Evolutionary conservation across 2,113 vertebrate species (phyloP), one percentile per base, ranked within the genome.

Genomic region (Lampris megalopsis): DNA sequence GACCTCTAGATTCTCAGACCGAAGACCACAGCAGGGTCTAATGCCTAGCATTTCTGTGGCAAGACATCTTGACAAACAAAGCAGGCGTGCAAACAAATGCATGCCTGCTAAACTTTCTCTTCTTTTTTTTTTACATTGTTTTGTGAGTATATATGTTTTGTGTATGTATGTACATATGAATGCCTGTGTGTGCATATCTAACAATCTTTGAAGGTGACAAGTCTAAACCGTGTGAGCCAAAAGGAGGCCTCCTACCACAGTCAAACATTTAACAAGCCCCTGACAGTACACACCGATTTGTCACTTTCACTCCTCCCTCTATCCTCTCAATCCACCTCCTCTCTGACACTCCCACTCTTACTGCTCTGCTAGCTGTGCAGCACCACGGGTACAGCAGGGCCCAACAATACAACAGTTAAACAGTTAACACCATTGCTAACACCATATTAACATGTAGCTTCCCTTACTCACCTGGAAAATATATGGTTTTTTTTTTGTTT

Each of bases 61-160:
- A 92, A 92, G 91, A 90, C 92, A 92, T 93, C 92, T 94, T 91
- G 77, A 64, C 61, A 91, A 91, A 94, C 86, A 88, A 49, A 10
- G 11, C 6, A 24, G 78, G 61, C 77, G 68, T 24, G n/a, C 64
- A 70, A 9, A 79, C 77, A 64, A 60, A 71, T 48, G 52, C 64
- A 64, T 58, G 48, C 43, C 9, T 7, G 38, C 54, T 24, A 36
- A 6, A 67, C 53, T 36, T 63, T 9, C 48, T 52, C 64, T 70
- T 52, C 64, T 70, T 52, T 65, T 73, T 48, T 57, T 54, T 36
- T 54, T 24, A n/a, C 1, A 1, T 50, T 43, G 10, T 13, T 70
- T 24, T 54, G 59, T 66, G 0, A 10, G 54, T 2, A 13, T 58
- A 35, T 58, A 35, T 58, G 56, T 4, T 0, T 58, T 59, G 36